phyloP scores from a whole-genome alignment of 2,797 vertebrate genomes.

The Enoplosus armatus region DNA sequence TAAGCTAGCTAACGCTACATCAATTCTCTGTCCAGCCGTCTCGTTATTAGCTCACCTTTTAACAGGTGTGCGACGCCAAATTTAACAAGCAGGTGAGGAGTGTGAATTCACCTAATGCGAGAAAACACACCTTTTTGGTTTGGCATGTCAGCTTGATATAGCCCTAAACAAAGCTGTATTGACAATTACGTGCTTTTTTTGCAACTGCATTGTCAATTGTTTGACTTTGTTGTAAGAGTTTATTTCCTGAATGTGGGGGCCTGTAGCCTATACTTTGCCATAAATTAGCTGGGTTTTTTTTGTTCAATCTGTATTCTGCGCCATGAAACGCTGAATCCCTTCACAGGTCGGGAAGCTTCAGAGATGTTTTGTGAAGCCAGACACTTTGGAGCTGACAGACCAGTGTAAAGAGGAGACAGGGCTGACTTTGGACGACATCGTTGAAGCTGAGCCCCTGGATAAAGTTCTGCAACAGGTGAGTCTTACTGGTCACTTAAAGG shows the following conservation, averaged over 20 bases:
- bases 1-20: conserved; percentile 52
- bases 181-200: conserved; percentile 77
- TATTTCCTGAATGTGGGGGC: conserved; percentile 56
- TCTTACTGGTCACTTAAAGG: background rate
- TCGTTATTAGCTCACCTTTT: conserved; percentile 60
- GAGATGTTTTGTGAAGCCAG: conserved; percentile 92
- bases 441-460: conserved; percentile 93
- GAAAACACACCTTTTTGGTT: conserved; percentile 82
- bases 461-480: conserved; percentile 94
- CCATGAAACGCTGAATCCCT: conserved; percentile 74
- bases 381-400: conserved; percentile 92
- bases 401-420: conserved; percentile 92
- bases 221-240: conserved; percentile 42
- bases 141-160: conserved; percentile 75
- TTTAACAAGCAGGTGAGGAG: conserved; percentile 18
- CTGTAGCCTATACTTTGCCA: background rate
- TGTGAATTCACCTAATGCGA: conserved; percentile 10
- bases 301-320: conserved; percentile 20
- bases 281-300: background rate
- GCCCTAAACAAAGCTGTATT: conserved; percentile 69
- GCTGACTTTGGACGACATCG: conserved; percentile 88
- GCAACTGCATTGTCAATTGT: conserved; percentile 73
- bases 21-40: background rate
- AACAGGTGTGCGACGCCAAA: conserved; percentile 71
- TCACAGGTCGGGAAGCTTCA: conserved; percentile 94